Evolutionary conservation across 2,797 vertebrate genomes (phyloP), one percentile per base, ranked within the genome.

Genomic region (Spatula versicolor): DNA sequence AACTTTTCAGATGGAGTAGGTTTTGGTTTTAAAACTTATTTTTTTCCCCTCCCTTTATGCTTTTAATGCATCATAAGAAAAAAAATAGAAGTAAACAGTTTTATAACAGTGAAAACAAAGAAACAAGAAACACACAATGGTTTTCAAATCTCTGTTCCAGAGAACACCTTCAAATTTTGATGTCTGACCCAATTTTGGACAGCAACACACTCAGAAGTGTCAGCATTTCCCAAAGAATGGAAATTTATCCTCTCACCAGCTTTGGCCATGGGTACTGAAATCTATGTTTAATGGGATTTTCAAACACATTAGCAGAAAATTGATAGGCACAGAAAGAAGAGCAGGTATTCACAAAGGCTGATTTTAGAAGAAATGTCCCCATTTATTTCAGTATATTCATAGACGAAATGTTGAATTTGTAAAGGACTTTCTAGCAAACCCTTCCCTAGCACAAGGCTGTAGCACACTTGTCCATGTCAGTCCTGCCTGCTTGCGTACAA

Each of bases 1-100:
- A 58, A 26, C 11, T 12, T 67, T 58, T 45, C 52, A 59, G 1
- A 5, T 14, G 0, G 22, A 1, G 7, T 9, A 2, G 6, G 1
- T 1, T 39, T 13, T 7, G 20, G 5, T 31, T 72, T 66, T 19
- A 43, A 66, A 54, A 23, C 9, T 16, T 2, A 31, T 9, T 30
- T 41, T 18, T 31, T 33, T 43, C 7, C 15, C 6, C 45, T 21
- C 9, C 45, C 6, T 52, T 77, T 16, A 41, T 18, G 50, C 31
- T 88, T 87, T 59, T 41, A 48, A 11, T 3, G 21, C 6, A 25
- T 30, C 30, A 5, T 26, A 71, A 41, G 41, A n/a, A 41, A 41
- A 41, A 41, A 41, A 41, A 41, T 41, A 41, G 41, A 41, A 41
- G 41, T 41, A 41, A 41, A 41, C 41, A 41, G 41, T 41, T 41